Evolutionary conservation across 2,113 vertebrate genomes (phyloP), one percentile per base, ranked within the genome.

Genomic region (Lipotes vexillifer): DNA sequence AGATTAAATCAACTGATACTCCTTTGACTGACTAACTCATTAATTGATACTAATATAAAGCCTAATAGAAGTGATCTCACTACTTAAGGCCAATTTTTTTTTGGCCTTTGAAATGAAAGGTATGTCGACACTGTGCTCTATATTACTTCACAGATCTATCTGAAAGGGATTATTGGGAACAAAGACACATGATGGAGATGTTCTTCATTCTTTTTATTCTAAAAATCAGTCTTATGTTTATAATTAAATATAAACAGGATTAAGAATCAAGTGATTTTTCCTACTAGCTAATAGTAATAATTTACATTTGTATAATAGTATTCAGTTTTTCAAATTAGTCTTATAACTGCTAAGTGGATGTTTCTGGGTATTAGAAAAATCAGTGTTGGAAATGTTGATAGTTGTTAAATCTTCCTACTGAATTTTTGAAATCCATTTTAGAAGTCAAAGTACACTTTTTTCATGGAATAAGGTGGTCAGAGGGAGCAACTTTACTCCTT

Each of bases 1-100:
- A 29, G 99, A 99, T 84, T 99, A 97, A 97, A 78, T 55, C 82
- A 93, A 41, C 31, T 72, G 49, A 87, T 80, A 41, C 18, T 55
- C 41, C 5, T n/a, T 44, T 75, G 74, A 81, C 33, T 75, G 74
- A 81, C 33, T 84, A n/a, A 77, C 49, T 82, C 44, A 93, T 36
- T 77, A 85, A 94, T 72, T 77, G 23, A 74, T 86, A 38, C 49
- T 71, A 90, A 88, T 44, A 44, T 59, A 65, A 90, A 97, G 81
- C 75, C 49, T 7, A 96, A 46, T 38, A 74, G 72, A 95, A 94
- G 75, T 85, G 8, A 90, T 46, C 36, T 96, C 14, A 95, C 4
- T 41, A 69, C 31, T 94, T 77, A 94, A 46, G 71, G 7, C 15
- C 14, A 27, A 29, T 46, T 85, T 52, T 77, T 77, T 77, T 72